Evolutionary conservation across 92 coral and sea anemone species (phyloP), one percentile per base, ranked within the genome.

Genomic region (Epizoanthus fatuus): DNA sequence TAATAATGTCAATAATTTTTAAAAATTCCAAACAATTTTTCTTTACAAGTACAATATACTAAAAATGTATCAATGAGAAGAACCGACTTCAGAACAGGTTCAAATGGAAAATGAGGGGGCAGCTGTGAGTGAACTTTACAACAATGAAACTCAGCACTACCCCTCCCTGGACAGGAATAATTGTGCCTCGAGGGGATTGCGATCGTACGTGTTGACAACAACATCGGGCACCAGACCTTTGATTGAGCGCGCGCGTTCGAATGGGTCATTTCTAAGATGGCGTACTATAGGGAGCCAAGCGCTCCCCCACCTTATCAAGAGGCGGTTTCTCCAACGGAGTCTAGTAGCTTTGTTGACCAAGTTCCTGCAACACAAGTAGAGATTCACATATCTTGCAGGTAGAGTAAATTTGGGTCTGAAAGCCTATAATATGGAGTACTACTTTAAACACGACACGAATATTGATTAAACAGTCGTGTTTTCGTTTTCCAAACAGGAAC

Each of bases 331-430:
- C 91, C 95, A 3, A 86, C 69, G 20, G 89, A 86, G 52, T 74
- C 97, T 0, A 39, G 92, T 51, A 73, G 88, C 35, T 89, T 89
- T 22, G 85, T 83, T 3, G 71, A 75, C 59, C 66, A 96, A 3
- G 72, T 97, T 4, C 99, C 98, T n/a, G 99, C 99, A 11, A 95
- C 99, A 7, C 97, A 97, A 93, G 99, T 97, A 14, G 99, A 93
- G 73, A 84, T 97, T 15, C 96, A 94, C 69, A 88, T 97, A 14
- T 87, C 96, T 69, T 97, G 99, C 97, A 95, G 94, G 99, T 93
- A 80, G 22, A 54, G 10, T 47, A 55, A 64, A 17, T 39, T 13
- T 35, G 20, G 38, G 38, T 15, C 69, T 14, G 53, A 49, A 9
- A 49, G 5, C 13, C 9, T 2, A 49, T 16, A 32, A 63, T 10